Evolutionary conservation across 2,113 vertebrate genomes (phyloP), one percentile per base, ranked within the genome.

Genomic region (Ranitomeya imitator): DNA sequence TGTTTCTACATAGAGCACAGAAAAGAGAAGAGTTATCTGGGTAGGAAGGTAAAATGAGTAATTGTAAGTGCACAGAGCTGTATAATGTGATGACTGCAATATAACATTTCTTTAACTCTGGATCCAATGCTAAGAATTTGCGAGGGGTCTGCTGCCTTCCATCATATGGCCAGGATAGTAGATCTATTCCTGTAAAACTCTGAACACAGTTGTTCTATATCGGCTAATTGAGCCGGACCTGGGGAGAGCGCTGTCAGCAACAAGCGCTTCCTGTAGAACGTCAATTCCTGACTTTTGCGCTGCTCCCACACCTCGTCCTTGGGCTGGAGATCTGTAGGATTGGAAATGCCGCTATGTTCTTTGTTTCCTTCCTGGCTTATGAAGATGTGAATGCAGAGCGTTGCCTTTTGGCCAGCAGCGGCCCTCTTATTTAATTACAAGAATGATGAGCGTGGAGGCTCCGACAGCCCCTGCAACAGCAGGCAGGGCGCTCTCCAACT

Each of bases 381-480:
- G 63, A 89, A 90, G 82, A 90, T 78, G 37, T 91, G 90, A 52
- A 88, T 90, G 91, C 37, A 88, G 84, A 90, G 80, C 79, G 85
- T 79, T 88, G 83, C 23, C 86, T 45, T 89, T 90, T 13, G 86
- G 82, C 21, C 90, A 86, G 88, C 86, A 91, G 7, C 85, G 3
- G 79, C 18, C 89, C 45, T 90, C 9, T 15, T 90, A 60, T 12
- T 91, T 89, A 89, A 91, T 90, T 90, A 61, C 13, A 0, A 57
- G 76, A 63, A 23, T 63, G n/a, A 86, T 51, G 2, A 52, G 83
- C 65, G 37, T 61, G 6, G 52, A 85, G 55, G 8, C 81, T 85
- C 57, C 79, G 90, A 90, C 77, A 59, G 4, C 90, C 2, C 0
- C 61, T 91, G 10, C 90, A 91, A 85, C 77, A 57, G 12, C 51